These are phyloP conservation scores for Intellagama lesueurii DNA, from an alignment of 2,797 vertebrate species.

Conservation along the genomic window DNA sequence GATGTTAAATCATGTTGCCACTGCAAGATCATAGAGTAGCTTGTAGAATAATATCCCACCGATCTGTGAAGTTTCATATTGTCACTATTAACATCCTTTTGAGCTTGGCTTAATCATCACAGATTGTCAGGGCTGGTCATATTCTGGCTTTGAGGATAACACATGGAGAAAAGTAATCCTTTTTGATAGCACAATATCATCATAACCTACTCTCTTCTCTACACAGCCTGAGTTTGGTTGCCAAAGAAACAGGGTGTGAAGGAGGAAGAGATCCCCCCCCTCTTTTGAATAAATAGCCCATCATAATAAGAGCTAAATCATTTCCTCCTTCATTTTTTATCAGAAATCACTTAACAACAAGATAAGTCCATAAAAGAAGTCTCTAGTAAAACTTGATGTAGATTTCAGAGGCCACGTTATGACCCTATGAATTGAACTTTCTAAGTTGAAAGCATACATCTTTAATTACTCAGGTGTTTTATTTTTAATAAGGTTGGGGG, in stretches of 20 bases:
- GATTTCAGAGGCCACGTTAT: rapidly evolving
- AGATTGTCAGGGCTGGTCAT: conserved; percentile 32
- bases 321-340: conserved; percentile 32
- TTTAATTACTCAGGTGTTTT: conserved; percentile 48
- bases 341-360: conserved; percentile 27
- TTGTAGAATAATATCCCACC: conserved; percentile 53
- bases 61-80: conserved; percentile 43
- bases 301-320: conserved; percentile 6
- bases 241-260: conserved; percentile 27
- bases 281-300: conserved; percentile 14
- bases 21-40: conserved; percentile 38
- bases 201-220: rapidly evolving
- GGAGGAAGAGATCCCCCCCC: neutral
- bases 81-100: conserved; percentile 39
- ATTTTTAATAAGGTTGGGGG: conserved; percentile 52
- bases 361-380: neutral
- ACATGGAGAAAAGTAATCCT: conserved; percentile 34
- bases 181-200: conserved; percentile 22
- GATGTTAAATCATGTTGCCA: conserved; percentile 72
- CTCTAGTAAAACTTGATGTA: rapidly evolving
- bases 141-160: conserved; percentile 44
- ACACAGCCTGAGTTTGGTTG: neutral
- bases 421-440: conserved; percentile 27
- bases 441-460: neutral
- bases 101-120: conserved; percentile 10